These are phyloP conservation scores for Calephelis nemesis DNA, from an alignment of 1,140 invertebrate genomes.

Conservation along the genomic window DNA sequence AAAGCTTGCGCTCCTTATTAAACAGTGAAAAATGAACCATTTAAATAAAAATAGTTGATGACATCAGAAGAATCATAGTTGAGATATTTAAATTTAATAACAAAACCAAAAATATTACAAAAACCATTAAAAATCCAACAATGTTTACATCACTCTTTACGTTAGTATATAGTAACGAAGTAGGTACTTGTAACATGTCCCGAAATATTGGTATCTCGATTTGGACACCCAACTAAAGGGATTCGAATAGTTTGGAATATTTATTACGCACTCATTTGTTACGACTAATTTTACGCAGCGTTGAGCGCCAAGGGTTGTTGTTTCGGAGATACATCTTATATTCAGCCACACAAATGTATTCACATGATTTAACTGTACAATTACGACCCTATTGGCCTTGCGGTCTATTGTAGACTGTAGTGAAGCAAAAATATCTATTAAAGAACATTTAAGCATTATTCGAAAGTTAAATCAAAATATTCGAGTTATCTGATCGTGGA, in stretches of 20 bases:
- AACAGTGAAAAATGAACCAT: no score
- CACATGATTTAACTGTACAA: conserved; percentile 5
- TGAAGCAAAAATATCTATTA: background rate
- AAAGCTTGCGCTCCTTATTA: no score
- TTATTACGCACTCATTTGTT: conserved; percentile 16
- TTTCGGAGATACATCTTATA: conserved; percentile 13
- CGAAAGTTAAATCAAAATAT: no score
- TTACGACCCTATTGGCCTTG: background rate
- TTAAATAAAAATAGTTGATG: no score
- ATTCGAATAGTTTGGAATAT: conserved; percentile 18
- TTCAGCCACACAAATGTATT: conserved; percentile 9
- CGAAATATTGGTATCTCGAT: background rate
- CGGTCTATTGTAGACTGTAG: background rate
- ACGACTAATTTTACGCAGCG: conserved; percentile 14
- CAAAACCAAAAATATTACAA: no score
- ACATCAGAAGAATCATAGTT: no score
- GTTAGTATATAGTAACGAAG: no score
- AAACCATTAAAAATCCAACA: no score
- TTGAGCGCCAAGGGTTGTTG: conserved; percentile 11
- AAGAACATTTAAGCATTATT: background rate
- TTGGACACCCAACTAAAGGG: background rate
- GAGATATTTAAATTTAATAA: no score
- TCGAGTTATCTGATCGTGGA: no score
- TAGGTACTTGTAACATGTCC: background rate
- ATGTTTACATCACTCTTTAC: no score